Conservation (phyloP, 2,797 vertebrate genomes). For the Pogonophryne albipinna region DNA sequence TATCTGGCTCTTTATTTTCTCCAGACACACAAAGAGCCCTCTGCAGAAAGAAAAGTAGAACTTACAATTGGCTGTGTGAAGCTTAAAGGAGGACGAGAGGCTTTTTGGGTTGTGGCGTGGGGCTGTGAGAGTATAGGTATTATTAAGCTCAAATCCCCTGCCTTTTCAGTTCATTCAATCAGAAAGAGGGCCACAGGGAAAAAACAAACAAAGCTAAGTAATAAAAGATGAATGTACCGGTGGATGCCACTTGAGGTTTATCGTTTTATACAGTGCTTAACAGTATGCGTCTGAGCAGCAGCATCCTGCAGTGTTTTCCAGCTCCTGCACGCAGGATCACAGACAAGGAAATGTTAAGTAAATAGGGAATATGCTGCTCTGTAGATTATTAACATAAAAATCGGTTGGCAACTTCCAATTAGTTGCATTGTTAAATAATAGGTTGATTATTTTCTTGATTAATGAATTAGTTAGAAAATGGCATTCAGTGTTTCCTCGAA, state of each 20-base stretch:
- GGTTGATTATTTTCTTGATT: too few species aligned
- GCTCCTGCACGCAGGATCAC: slow-evolving; percentile 23
- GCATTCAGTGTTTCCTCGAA: too few species aligned
- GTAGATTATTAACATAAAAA: slow-evolving; percentile 1
- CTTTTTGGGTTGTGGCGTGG: slow-evolving; percentile 28
- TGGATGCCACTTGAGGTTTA: slow-evolving; percentile 57
- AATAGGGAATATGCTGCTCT: slow-evolving; percentile 17
- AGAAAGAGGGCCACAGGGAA: slow-evolving; percentile 64
- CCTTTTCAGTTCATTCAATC: slow-evolving; percentile 69
- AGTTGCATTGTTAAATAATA: too few species aligned
- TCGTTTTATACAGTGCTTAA: slow-evolving; percentile 40
- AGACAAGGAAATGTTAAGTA: slow-evolving; percentile 4
- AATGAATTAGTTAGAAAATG: too few species aligned
- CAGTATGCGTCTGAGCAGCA: slow-evolving; percentile 31
- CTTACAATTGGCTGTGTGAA: slow-evolving; percentile 11
- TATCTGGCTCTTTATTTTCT: slow-evolving; percentile 9
- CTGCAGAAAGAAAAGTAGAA: slow-evolving; percentile 35
- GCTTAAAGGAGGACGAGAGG: slow-evolving; percentile 27
- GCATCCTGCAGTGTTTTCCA: slow-evolving; percentile 31
- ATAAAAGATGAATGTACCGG: slow-evolving; percentile 67
- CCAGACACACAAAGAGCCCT: slow-evolving; percentile 31
- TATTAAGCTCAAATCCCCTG: slow-evolving; percentile 62
- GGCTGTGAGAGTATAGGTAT: slow-evolving; percentile 40
- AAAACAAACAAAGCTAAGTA: slow-evolving; percentile 72
- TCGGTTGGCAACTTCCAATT: too few species aligned